Conservation (phyloP, 2,888 invertebrate genomes). For the Latheticus oryzae region DNA sequence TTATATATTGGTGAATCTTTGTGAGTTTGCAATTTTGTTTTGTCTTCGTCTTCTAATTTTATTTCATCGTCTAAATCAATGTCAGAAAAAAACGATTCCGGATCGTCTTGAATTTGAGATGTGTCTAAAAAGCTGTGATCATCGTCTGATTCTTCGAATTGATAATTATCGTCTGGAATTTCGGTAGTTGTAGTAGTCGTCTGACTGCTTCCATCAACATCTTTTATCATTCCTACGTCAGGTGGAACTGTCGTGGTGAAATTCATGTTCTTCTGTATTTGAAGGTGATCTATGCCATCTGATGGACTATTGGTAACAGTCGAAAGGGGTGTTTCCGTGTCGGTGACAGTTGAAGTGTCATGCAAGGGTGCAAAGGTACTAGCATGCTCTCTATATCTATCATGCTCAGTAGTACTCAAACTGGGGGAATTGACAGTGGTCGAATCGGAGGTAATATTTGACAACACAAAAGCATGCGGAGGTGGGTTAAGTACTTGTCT, state of each 20-base stretch:
- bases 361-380: conserved; percentile 59
- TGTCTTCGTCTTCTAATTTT: conserved; percentile 17
- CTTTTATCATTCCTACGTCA: neutral
- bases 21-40: conserved; percentile 31
- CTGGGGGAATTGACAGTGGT: conserved; percentile 42
- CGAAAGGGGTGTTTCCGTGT: conserved; percentile 50
- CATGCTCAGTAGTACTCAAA: conserved; percentile 57
- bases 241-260: conserved; percentile 13
- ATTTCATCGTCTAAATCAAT: conserved; percentile 18
- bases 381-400: conserved; percentile 57
- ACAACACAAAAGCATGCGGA: conserved; percentile 62
- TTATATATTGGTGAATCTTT: conserved; percentile 51
- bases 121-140: conserved; percentile 36
- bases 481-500: conserved; percentile 68
- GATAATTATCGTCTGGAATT: conserved; percentile 30
- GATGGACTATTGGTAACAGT: conserved; percentile 49
- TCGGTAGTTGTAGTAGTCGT: conserved; percentile 31
- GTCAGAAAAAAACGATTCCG: conserved; percentile 30
- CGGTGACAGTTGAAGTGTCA: conserved; percentile 55
- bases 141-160: conserved; percentile 35
- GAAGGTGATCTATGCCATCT: conserved; percentile 21
- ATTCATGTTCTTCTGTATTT: conserved; percentile 24
- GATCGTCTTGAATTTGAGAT: conserved; percentile 38
- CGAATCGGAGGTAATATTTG: conserved; percentile 37
- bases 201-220: neutral